Evolutionary conservation across 2,888 invertebrate species (phyloP), one percentile per base, ranked within the genome.

Genomic region (Teleogryllus oceanicus): DNA sequence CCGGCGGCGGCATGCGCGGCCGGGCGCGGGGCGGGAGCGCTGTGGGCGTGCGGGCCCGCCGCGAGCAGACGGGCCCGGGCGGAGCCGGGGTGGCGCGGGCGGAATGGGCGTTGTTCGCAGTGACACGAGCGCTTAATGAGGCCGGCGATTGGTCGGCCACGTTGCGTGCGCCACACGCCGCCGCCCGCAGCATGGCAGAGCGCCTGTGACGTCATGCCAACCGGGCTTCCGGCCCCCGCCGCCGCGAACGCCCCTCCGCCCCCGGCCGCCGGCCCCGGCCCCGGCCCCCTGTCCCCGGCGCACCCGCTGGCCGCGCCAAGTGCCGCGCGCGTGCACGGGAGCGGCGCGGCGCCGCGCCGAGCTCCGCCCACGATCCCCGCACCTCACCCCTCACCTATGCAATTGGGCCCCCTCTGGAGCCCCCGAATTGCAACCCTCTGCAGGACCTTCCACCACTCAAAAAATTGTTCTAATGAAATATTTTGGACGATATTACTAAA

Each of bases 131-230:
- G 62, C 62, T 62, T 62, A 62, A 62, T 62, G 62, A 62, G 62
- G 62, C 62, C n/a, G 62, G 62, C 62, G 62, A 62, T 62, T 62
- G 62, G 62, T 62, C 62, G 62, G 62, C n/a, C 62, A 18, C 62
- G 62, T 62, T 62, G 62, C 62, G 62, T 62, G 62, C 62, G 62
- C n/a, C n/a, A n/a, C 62, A 62, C 62, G n/a, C 37, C 62, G 62
- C 62, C n/a, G n/a, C 62, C 62, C 62, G 62, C 62, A 62, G 62
- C 62, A 62, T 62, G 62, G 62, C 62, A 62, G 62, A 62, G 62
- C n/a, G 62, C 16, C 62, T n/a, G 62, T 62, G 62, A 62, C 62
- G 62, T 62, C 62, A 62, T n/a, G 62, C n/a, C 62, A n/a, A 62
- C 16, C n/a, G 62, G 16, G 62, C 62, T 62, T 62, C 62, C 62